Evolutionary conservation across 30 jellyfish, hydroid and myxozoan species (phyloP).

Genomic region (Morbakka virulenta): DNA sequence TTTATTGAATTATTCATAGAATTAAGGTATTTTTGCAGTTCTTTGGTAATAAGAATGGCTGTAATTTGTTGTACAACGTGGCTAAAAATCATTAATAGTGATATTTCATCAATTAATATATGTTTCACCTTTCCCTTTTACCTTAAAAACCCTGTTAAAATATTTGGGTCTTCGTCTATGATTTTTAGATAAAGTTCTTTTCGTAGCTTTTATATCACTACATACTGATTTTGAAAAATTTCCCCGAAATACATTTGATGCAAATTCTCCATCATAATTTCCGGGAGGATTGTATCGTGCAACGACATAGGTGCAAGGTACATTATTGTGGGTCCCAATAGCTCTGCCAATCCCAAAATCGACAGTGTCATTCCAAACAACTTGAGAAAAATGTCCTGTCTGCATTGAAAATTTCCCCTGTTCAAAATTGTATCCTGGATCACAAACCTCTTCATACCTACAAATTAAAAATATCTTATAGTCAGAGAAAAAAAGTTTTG

Average conservation of each 20-base stretch:
- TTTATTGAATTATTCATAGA: too few relatives aligned
- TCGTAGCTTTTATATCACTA: slow-evolving; percentile 3
- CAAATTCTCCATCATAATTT: slow-evolving; percentile 56
- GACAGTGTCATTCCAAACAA: slow-evolving; percentile 61
- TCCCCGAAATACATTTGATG: slow-evolving; percentile 64
- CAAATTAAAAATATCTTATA: neutral
- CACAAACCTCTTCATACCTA: slow-evolving; percentile 88
- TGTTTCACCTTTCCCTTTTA: neutral
- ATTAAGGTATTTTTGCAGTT: too few relatives aligned
- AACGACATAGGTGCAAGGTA: slow-evolving; percentile 71
- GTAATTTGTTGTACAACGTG: too few relatives aligned
- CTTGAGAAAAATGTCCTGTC: slow-evolving; percentile 85
- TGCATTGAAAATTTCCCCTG: slow-evolving; percentile 32
- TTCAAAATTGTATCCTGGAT: slow-evolving; percentile 77
- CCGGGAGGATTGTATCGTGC: slow-evolving; percentile 88
- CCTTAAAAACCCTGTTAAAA: neutral
- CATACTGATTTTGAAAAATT: slow-evolving; percentile 45
- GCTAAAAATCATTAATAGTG: too few relatives aligned
- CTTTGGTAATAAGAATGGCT: too few relatives aligned
- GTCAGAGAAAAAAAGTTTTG: neutral
- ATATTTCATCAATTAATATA: neutral
- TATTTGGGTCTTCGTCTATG: neutral
- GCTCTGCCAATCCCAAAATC: slow-evolving; percentile 76
- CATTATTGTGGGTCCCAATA: slow-evolving; percentile 47
- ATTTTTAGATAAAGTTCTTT: neutral